Base-by-base conservation (phyloP, 2,888 invertebrate genomes). In the Ferdinandea cuprea region DNA sequence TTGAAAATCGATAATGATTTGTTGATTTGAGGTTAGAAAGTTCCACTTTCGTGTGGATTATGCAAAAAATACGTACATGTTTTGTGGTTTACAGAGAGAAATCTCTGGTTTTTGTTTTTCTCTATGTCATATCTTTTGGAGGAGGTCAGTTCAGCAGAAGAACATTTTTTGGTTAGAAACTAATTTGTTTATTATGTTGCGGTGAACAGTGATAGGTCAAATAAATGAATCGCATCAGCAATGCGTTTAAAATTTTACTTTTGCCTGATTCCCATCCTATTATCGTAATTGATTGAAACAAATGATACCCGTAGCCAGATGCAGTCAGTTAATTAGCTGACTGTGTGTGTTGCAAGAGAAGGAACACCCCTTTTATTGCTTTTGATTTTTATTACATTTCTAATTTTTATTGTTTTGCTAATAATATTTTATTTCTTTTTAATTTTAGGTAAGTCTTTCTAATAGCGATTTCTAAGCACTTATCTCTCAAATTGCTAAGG, bases 1-100 rank as follows among this genome's bases (percentile, higher is more conserved):
- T 35, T 7, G 46, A 54, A 69, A 52, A 54, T 61, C 61, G 46
- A 63, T 69, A 59, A 54, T 25, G 32, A 8, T 81, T 66, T 48
- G 65, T 71, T 63, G 63, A 58, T 63, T 59, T 76, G 76, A 54
- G 76, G 81, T 76, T 81, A 76, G 81, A 81, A 81, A 81, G 81
- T 76, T 65, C 37, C 25, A 76, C 65, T 61, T 63, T 77, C 54
- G 21, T 69, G 69, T 40, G 40, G n/a, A 50, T 42, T 63, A 73
- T 68, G 68, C 61, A 56, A 9, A 61, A 78, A n/a, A n/a, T n/a
- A n/a, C n/a, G n/a, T 59, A 0, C 11, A 2, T 21, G 21, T 42
- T 40, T 25, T 56, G 68, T n/a, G 79, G 73, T 73, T 42, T 11
- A 17, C 15, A 1, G 9, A 17, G 63, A 68, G 79, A 73, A 68